phyloP scores from a whole-genome alignment of 1,140 invertebrate species.

The Glossosoma conforme region DNA sequence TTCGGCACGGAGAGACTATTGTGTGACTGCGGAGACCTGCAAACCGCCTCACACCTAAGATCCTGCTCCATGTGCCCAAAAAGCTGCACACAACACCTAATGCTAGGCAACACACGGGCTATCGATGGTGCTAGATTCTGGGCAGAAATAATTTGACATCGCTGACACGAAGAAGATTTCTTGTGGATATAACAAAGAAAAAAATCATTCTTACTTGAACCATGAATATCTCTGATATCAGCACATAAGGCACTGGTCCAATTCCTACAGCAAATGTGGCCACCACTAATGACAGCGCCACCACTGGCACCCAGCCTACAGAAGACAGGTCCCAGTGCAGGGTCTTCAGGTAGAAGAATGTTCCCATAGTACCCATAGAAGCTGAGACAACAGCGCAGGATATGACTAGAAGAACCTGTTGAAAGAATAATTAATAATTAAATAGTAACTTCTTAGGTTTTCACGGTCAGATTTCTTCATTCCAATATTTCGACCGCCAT shows the following conservation, averaged over 20 bases:
- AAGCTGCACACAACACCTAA: no score
- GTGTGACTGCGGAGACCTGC: no score
- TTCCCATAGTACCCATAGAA: conserved; percentile 9
- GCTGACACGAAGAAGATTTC: not conserved
- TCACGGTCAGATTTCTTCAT: no score
- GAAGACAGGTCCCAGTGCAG: conserved; percentile 26
- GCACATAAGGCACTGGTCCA: conserved; percentile 53
- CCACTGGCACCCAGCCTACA: conserved; percentile 50
- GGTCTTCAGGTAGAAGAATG: conserved; percentile 10
- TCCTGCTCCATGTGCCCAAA: no score
- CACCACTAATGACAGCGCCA: conserved; percentile 52
- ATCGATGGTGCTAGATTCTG: no score
- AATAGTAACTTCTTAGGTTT: no score
- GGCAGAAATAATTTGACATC: not conserved
- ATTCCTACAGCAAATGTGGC: conserved; percentile 47
- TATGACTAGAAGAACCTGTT: not conserved
- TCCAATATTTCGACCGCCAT: no score
- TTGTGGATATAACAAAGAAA: no score
- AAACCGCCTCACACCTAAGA: no score
- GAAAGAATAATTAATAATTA: no score
- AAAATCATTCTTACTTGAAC: conserved; percentile 10
- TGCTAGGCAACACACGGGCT: no score
- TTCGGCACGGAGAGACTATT: no score
- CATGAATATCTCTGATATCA: conserved; percentile 58
- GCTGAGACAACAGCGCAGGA: conserved; percentile 1